Percentiles rank a stretch among this genome's conserved stretches.
These are phyloP conservation scores for Campylomormyrus numenius DNA, from an alignment of 2,113 vertebrate species.

Conservation along the genomic window DNA sequence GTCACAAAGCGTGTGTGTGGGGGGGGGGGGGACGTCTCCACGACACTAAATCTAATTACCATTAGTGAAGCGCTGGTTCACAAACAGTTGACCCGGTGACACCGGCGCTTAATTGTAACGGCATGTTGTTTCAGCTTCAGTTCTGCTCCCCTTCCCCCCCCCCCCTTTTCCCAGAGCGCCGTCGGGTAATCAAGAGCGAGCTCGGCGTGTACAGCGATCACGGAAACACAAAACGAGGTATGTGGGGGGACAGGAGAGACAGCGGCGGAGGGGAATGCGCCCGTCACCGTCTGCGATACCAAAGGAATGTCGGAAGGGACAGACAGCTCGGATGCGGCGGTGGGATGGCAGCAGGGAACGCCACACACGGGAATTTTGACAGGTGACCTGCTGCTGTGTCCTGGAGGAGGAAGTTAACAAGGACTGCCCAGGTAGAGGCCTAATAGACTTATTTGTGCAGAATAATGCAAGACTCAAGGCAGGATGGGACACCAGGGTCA, in stretches of 20 bases:
- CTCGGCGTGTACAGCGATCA: background rate
- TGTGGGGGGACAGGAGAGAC: background rate
- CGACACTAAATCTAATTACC: constrained; percentile 37
- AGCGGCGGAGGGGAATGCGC: background rate
- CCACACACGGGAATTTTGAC: background rate
- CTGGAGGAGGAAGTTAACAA: background rate
- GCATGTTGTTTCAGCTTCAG: constrained; percentile 29
- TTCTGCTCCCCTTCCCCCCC: background rate
- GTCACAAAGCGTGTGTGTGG: constrained; percentile 40
- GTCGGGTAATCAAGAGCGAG: constrained; percentile 26
- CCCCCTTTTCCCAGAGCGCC: constrained; percentile 8
- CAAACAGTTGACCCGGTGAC: constrained; percentile 31
- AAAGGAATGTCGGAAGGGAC: background rate
- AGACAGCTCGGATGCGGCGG: background rate
- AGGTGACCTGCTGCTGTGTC: background rate
- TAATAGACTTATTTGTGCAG: background rate
- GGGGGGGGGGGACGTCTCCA: constrained; percentile 22
- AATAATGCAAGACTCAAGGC: background rate
- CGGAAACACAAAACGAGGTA: constrained; percentile 15
- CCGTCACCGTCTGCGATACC: background rate
- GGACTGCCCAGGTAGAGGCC: background rate
- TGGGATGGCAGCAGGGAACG: background rate
- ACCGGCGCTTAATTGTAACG: constrained; percentile 31
- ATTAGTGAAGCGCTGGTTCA: constrained; percentile 34
- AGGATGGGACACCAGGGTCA: background rate